Base-by-base conservation (phyloP, 2,113 vertebrate species). In the Agelaius tricolor region DNA sequence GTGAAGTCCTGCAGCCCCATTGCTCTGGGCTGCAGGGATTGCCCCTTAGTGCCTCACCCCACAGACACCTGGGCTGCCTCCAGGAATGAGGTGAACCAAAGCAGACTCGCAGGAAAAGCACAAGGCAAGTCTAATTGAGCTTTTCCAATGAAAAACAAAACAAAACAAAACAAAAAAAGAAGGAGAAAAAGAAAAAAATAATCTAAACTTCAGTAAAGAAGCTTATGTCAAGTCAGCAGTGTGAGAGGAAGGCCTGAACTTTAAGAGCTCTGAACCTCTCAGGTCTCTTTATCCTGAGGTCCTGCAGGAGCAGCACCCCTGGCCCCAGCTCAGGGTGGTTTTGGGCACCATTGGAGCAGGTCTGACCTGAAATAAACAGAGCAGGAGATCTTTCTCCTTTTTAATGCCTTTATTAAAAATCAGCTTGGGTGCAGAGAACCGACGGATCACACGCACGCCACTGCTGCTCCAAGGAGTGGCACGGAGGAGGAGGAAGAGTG, bases 321-420 rank as follows among this genome's bases (percentile, higher is more conserved):
- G 2, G 1, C 9, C 6, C 0, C 33, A 74, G 69, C 6, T 7
- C 15, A 15, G 69, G 43, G 9, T 15, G 58, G 8, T 1, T 33
- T 59, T 41, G 19, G 52, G 59, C 37, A 37, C 46, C 0, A 1
- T 0, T n/a, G 62, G 54, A 76, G 49, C 15, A 61, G 27, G 10
- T 86, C 67, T 52, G 43, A 83, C 28, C 47, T 51, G 24, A 51
- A 51, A 51, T 26, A 15, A 51, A 51, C 24, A 26, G 49, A 15
- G 49, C 49, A 26, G 24, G 49, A 15, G 49, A 51, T 26, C 47
- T 15, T 51, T 15, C 49, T 51, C 49, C 49, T 51, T 51, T 51
- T 51, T 26, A 51, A 51, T 15, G 24, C 49, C 49, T 51, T 51
- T 51, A 26, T 51, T 51, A 26, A 51, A 51, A 51, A 51, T 51